These are phyloP conservation scores for Villa cingulata DNA, from an alignment of 2,888 invertebrate species.

Conservation along the genomic window DNA sequence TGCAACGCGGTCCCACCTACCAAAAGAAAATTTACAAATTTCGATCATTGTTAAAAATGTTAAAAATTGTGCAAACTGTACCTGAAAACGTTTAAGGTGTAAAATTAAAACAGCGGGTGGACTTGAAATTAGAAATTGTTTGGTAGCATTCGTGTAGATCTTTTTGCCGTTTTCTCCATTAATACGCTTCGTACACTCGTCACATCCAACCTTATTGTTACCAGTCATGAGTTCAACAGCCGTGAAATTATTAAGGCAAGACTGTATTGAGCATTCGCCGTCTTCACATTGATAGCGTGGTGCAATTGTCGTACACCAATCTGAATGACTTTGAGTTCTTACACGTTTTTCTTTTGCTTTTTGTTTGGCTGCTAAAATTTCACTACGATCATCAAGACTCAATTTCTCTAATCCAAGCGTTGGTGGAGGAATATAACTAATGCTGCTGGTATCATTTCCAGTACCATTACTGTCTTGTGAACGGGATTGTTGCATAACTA, in stretches of 20 bases:
- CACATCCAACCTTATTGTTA: conserved; percentile 86
- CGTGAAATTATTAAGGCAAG: conserved; percentile 87
- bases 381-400: conserved; percentile 8
- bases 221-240: conserved; percentile 80
- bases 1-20: conserved; percentile 58
- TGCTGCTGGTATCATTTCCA: conserved; percentile 1
- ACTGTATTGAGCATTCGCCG: conserved; percentile 70
- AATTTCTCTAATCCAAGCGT: conserved; percentile 15
- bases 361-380: conserved; percentile 16
- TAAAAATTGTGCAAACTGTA: neutral
- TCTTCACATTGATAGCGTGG: conserved; percentile 60
- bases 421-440: conserved; percentile 1
- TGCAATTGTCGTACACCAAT: conserved; percentile 42
- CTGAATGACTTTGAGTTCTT: conserved; percentile 33
- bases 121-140: conserved; percentile 73
- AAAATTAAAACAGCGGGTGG: conserved; percentile 90
- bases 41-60: neutral
- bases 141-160: conserved; percentile 67
- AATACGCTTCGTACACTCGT: conserved; percentile 67
- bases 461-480: conserved; percentile 11
- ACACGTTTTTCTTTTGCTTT: conserved; percentile 23
- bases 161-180: conserved; percentile 57
- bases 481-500: conserved; percentile 25
- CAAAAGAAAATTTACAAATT: conserved; percentile 37
- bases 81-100: conserved; percentile 89